Evolutionary conservation across 2,888 invertebrate genomes (phyloP), one percentile per base, ranked within the genome.

Genomic region (Alitta virens): DNA sequence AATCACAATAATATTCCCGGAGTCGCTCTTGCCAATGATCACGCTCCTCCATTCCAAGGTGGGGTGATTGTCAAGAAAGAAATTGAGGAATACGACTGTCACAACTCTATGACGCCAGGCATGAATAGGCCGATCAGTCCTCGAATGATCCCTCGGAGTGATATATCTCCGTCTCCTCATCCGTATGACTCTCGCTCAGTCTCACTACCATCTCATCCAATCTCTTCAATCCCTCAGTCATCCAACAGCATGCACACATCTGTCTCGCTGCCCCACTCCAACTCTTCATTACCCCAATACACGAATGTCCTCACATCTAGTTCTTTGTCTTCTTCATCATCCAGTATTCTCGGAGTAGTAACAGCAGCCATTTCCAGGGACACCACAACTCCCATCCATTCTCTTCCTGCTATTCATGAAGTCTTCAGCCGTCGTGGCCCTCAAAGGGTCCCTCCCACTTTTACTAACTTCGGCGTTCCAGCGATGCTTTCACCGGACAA

Each of bases 371-470:
- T 40, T 24, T n/a, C 21, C 14, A 12, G 1, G 2, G 9, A 23
- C 50, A 25, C 18, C 21, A 56, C 5, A 16, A n/a, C n/a, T n/a
- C n/a, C n/a, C n/a, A n/a, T n/a, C n/a, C 25, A 63, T 18, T 54
- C 65, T 21, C 58, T 70, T 18, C 70, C 70, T 1, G 68, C 63
- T 21, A 70, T 70, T 46, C 68, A 69, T 51, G 70, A 70, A 43
- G 64, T 70, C 24, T 69, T 70, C 60, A 65, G 67, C 40, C 53
- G 69, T 18, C 52, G 64, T 9, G n/a, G n/a, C n/a, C 38, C 53
- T 24, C 60, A 60, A 26, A 33, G 60, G 2, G 60, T 66, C 21
- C 64, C 66, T 9, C 69, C 69, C 1, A 62, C 64, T n/a, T 66
- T 66, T 57, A 56, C 64, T 42, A 65, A 59, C 54, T 68, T 68